Conservation (phyloP, 2,888 invertebrate species). For the Eupithecia abbreviata region DNA sequence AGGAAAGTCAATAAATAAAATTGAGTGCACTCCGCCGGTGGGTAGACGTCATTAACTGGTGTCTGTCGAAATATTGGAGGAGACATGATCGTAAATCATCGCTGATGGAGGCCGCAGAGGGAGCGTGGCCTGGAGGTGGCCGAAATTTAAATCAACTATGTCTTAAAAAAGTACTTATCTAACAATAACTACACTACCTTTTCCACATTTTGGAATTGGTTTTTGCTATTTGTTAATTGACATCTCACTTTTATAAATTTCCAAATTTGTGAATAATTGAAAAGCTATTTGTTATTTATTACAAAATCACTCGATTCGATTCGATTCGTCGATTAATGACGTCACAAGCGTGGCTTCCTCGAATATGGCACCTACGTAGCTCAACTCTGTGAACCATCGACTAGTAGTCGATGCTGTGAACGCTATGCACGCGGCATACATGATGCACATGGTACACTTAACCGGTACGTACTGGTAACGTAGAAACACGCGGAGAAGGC, state of each 20-base stretch:
- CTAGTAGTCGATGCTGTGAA: too few relatives aligned
- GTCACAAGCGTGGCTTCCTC: too few relatives aligned
- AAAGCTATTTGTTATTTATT: not conserved
- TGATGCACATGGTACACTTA: too few relatives aligned
- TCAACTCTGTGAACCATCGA: too few relatives aligned
- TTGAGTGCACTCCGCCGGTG: conserved; percentile 58
- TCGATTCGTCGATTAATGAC: too few relatives aligned
- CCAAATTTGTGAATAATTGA: not conserved
- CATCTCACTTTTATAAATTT: not conserved
- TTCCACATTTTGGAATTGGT: not conserved
- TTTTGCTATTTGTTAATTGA: not conserved
- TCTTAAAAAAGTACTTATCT: not conserved
- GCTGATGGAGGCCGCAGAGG: conserved; percentile 53
- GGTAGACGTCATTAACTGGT: conserved; percentile 61
- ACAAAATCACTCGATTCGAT: not conserved
- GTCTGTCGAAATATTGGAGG: conserved; percentile 56
- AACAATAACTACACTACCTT: not conserved
- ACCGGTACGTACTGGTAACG: too few relatives aligned
- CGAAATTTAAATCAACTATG: not conserved
- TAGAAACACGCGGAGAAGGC: too few relatives aligned
- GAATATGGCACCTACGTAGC: too few relatives aligned
- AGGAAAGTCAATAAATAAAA: conserved; percentile 63
- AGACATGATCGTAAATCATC: conserved; percentile 65
- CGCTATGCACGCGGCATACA: too few relatives aligned
- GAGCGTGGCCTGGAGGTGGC: conserved; percentile 44